A percentile compares a stretch with the other conserved stretches of the same genome.
Evolutionary conservation across 2,113 vertebrate species (phyloP).

Genomic region (Trogon surrucura): DNA sequence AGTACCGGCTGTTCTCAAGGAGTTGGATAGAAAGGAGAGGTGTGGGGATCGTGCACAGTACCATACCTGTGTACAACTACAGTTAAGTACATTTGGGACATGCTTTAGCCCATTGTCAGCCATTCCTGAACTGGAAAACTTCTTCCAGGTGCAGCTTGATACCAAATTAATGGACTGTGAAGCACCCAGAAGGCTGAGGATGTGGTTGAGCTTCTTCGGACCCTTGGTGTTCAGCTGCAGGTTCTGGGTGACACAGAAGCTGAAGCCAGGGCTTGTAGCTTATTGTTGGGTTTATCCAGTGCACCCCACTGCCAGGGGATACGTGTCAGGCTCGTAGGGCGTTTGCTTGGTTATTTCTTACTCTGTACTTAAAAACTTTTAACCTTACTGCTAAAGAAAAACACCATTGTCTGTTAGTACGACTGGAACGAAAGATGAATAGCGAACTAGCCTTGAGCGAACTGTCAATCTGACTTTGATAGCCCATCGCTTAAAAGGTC

Average conservation of each 20-base stretch:
- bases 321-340: background rate
- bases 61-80: too few relatives aligned
- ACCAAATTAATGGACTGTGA: background rate
- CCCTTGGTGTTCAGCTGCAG: background rate
- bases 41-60: background rate
- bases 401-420: slow-evolving; percentile 90
- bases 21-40: background rate
- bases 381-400: slow-evolving; percentile 84
- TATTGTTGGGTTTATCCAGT: background rate
- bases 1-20: background rate
- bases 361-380: slow-evolving; percentile 77
- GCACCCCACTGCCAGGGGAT: background rate
- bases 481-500: slow-evolving; percentile 85
- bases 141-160: background rate
- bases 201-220: background rate
- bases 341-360: slow-evolving; percentile 69
- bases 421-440: slow-evolving; percentile 99
- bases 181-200: background rate
- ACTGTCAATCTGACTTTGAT: slow-evolving; percentile 88
- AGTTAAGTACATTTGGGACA: background rate
- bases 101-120: background rate
- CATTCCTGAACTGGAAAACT: background rate
- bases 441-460: slow-evolving; percentile 88
- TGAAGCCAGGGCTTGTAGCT: too few relatives aligned
- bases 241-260: background rate